phyloP scores from a whole-genome alignment of 2,113 vertebrate genomes.

The Pseudolaguvia tuberculata region DNA sequence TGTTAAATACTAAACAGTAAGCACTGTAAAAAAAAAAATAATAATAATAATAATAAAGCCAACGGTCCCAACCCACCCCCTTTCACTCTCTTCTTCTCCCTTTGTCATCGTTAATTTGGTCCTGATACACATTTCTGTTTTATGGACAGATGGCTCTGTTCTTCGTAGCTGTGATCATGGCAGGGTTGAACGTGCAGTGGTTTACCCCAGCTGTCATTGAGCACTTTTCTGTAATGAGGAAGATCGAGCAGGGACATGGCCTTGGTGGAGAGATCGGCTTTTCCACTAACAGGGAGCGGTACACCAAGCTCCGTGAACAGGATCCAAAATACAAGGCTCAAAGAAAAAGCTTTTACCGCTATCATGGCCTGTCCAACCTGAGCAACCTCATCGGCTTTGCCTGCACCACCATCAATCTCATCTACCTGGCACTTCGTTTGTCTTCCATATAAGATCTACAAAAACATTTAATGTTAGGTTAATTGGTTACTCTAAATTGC shows the following conservation, averaged over 20 bases:
- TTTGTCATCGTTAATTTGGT: not conserved
- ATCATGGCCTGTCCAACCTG: conserved; percentile 76
- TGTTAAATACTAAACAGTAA: not conserved
- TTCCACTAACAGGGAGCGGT: conserved; percentile 65
- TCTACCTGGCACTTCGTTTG: conserved; percentile 71
- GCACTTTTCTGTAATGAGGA: conserved; percentile 71
- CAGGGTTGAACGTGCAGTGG: conserved; percentile 73
- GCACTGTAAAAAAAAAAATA: not conserved
- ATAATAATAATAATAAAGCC: too few relatives aligned
- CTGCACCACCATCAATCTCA: conserved; percentile 73
- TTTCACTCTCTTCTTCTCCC: not conserved
- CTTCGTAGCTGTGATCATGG: conserved; percentile 64
- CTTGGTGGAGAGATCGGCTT: conserved; percentile 71
- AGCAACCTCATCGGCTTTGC: conserved; percentile 76
- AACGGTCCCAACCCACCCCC: not conserved
- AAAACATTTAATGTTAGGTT: too few relatives aligned
- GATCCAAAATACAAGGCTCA: conserved; percentile 76
- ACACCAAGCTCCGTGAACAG: conserved; percentile 72
- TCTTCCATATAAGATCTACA: conserved; percentile 59
- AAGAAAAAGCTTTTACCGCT: conserved; percentile 68
- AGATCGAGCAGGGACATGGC: conserved; percentile 75
- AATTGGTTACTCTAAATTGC: too few relatives aligned
- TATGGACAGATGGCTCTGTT: conserved; percentile 71
- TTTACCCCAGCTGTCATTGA: conserved; percentile 68
- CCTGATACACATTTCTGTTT: not conserved